These are phyloP conservation scores for Nymphalis polychloros DNA, from an alignment of 2,888 invertebrate species.

Conservation along the genomic window DNA sequence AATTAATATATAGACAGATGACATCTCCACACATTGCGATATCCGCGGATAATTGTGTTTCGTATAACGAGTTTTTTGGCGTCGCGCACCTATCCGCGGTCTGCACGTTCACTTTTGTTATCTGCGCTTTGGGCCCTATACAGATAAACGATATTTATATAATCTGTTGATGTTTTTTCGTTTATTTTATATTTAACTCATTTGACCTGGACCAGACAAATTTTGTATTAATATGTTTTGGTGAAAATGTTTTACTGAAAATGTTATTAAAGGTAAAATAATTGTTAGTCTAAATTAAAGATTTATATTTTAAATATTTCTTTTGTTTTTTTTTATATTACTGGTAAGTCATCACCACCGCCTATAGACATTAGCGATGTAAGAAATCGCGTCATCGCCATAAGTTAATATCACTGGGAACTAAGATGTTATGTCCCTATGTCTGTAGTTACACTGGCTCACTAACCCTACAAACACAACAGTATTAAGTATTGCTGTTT, in stretches of 20 bases:
- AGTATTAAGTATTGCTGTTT: too few relatives aligned
- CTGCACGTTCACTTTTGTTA: constrained; percentile 51
- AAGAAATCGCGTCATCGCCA: too few relatives aligned
- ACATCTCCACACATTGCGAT: constrained; percentile 49
- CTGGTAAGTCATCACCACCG: too few relatives aligned
- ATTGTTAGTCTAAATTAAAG: too few relatives aligned
- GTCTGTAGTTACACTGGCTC: too few relatives aligned
- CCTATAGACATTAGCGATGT: too few relatives aligned
- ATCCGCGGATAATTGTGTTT: constrained; percentile 72
- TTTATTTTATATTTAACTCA: constrained; percentile 7
- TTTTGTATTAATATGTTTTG: neutral
- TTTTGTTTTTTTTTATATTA: too few relatives aligned
- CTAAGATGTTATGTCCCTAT: too few relatives aligned
- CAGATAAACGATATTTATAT: constrained; percentile 20
- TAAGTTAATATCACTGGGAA: too few relatives aligned
- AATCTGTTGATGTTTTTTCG: constrained; percentile 15
- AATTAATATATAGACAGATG: constrained; percentile 1
- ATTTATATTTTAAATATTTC: too few relatives aligned
- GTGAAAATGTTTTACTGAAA: too few relatives aligned
- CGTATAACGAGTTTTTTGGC: constrained; percentile 80
- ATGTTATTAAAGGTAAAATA: neutral
- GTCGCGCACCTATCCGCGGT: constrained; percentile 48
- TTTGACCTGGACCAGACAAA: neutral
- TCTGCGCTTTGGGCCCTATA: constrained; percentile 44
- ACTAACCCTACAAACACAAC: too few relatives aligned